These are phyloP conservation scores for Anguilla anguilla DNA, from an alignment of 2,797 vertebrate species.

Conservation along the genomic window DNA sequence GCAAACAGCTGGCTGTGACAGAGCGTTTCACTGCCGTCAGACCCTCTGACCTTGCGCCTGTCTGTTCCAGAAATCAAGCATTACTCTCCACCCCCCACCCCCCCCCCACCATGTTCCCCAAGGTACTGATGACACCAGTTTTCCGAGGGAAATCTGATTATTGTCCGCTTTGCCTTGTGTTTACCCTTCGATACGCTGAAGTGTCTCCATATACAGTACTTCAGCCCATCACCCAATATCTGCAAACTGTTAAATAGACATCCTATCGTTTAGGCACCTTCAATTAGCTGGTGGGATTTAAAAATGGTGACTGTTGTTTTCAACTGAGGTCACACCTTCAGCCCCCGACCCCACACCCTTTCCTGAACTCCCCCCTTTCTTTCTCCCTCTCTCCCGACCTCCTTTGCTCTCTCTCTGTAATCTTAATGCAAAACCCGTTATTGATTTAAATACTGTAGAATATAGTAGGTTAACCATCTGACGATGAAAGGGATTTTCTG, in stretches of 20 bases:
- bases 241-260: background rate
- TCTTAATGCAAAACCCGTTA: too few species aligned
- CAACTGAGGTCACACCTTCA: background rate
- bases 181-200: background rate
- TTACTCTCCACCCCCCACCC: background rate
- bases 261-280: background rate
- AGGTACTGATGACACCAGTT: background rate
- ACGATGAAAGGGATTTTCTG: background rate
- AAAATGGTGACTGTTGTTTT: background rate
- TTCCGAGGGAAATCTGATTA: background rate
- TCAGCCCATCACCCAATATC: background rate
- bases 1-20: background rate
- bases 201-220: background rate
- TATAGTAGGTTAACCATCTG: background rate
- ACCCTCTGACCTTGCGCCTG: background rate
- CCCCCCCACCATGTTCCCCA: background rate
- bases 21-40: background rate
- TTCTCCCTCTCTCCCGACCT: too few species aligned
- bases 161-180: background rate
- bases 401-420: too few species aligned
- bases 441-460: too few species aligned
- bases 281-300: background rate
- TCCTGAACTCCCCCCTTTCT: background rate
- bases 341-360: too few species aligned
- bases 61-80: background rate